These are phyloP conservation scores for Prunella fulvescens DNA, from an alignment of 2,113 vertebrate genomes.

Conservation along the genomic window DNA sequence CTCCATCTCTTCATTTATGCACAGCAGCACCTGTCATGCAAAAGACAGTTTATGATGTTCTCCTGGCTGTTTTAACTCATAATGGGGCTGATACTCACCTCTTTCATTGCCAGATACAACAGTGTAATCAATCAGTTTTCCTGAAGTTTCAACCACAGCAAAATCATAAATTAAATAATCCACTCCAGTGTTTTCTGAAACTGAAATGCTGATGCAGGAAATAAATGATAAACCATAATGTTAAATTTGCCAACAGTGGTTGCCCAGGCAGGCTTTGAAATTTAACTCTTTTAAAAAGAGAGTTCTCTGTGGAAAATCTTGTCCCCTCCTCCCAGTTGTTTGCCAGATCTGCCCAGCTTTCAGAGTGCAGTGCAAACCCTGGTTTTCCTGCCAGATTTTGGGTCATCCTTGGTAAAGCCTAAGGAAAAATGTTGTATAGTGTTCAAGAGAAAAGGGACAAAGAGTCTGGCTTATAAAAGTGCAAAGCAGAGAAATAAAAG, in stretches of 20 bases:
- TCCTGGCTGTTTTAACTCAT: neutral
- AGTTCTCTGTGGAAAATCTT: neutral
- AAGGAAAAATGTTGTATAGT: neutral
- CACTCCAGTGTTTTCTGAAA: constrained; percentile 29
- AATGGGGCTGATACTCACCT: constrained; percentile 20
- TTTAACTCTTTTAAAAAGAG: neutral
- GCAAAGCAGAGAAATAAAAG: neutral
- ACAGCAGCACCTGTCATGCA: neutral
- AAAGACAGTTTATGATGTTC: neutral
- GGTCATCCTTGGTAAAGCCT: neutral
- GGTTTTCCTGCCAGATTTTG: neutral
- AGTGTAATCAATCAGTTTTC: neutral
- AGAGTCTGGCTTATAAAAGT: neutral
- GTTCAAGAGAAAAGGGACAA: neutral
- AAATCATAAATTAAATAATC: constrained; percentile 31
- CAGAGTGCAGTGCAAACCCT: neutral
- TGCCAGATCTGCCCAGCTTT: neutral
- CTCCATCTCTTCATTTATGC: neutral
- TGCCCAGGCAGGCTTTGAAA: neutral
- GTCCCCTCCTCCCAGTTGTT: neutral
- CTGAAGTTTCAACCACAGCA: neutral
- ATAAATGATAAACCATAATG: neutral
- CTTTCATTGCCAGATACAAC: constrained; percentile 58
- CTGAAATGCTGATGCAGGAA: neutral
- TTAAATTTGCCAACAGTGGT: neutral